phyloP scores from a whole-genome alignment of 2,888 invertebrate species.

The Iphiclides podalirius region DNA sequence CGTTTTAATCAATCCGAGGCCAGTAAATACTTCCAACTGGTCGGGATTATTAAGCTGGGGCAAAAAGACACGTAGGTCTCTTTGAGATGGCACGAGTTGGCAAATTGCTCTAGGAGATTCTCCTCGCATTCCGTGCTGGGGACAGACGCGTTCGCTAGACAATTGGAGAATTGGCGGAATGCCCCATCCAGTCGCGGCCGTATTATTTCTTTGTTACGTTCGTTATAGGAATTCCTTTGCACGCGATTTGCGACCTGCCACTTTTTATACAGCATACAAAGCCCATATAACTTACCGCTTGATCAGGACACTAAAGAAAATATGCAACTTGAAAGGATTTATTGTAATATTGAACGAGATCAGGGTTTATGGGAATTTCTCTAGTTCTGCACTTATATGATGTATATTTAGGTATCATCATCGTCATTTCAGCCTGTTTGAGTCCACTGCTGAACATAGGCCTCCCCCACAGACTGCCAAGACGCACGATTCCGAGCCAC shows the following conservation, averaged over 20 bases:
- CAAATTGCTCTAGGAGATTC: slow-evolving; percentile 17
- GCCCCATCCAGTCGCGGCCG: slow-evolving; percentile 18
- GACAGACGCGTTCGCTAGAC: slow-evolving; percentile 9
- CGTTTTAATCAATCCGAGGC: too few relatives aligned
- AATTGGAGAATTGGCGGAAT: slow-evolving; percentile 18
- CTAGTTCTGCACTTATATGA: too few relatives aligned
- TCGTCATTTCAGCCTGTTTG: too few relatives aligned
- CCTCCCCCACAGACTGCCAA: too few relatives aligned
- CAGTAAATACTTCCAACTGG: neutral
- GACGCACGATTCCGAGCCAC: too few relatives aligned
- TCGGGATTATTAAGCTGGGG: neutral
- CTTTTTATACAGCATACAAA: neutral
- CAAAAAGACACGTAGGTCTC: slow-evolving; percentile 7
- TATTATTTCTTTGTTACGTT: slow-evolving; percentile 19
- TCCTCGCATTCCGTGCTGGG: slow-evolving; percentile 12
- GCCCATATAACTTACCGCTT: neutral
- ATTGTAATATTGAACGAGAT: too few relatives aligned
- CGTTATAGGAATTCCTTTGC: slow-evolving; percentile 16
- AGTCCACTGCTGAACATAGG: too few relatives aligned
- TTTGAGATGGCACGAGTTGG: slow-evolving; percentile 8
- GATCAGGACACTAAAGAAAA: too few relatives aligned
- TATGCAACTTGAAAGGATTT: too few relatives aligned
- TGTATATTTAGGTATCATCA: too few relatives aligned
- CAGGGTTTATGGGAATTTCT: too few relatives aligned
- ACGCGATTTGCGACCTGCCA: neutral